Evolutionary conservation across 2,113 vertebrate genomes (phyloP), one percentile per base, ranked within the genome.

Genomic region (Centrocercus urophasianus): DNA sequence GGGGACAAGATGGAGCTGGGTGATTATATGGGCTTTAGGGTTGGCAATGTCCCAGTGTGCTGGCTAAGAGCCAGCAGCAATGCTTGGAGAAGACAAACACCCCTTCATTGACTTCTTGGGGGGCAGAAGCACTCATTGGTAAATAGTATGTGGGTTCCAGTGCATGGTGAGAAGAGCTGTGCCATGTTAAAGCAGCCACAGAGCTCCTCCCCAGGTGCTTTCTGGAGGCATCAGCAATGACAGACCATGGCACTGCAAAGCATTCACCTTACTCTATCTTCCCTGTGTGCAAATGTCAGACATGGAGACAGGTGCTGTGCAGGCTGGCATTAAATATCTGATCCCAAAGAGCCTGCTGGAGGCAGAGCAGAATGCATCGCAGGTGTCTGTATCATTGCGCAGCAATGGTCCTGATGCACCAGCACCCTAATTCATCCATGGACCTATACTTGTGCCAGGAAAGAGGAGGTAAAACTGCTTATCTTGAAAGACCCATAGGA

Each of bases 1-100:
- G 75, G 72, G 88, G 60, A 71, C 76, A 86, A 91, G 83, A 32
- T 83, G 45, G 88, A 32, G 76, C 69, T 74, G 93, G 88, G 36
- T 86, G 63, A 87, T 88, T 86, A 63, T 70, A 88, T 80, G 90
- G 84, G 64, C 3, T 38, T 93, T 14, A 27, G 75, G 67, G 75
- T 79, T 95, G 90, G 88, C 82, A 73, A 70, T 36, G 50, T 28
- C 64, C 52, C 40, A 27, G 3, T 14, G 2, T 48, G 56, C 12
- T 54, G 40, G 22, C 4, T 66, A 36, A 22, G 42, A 36, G 32
- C 18, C 42, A 65, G 38, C 0, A 3, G 27, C 52, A 80, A 56
- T 19, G 40, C 48, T 57, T 4, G 4, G 48, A 50, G 71, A 71
- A 91, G 57, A 63, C 27, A 52, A 28, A 13, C 1, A 11, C 4